Conservation (phyloP, 1,140 invertebrate species). For the Dendrolimus kikuchii region DNA sequence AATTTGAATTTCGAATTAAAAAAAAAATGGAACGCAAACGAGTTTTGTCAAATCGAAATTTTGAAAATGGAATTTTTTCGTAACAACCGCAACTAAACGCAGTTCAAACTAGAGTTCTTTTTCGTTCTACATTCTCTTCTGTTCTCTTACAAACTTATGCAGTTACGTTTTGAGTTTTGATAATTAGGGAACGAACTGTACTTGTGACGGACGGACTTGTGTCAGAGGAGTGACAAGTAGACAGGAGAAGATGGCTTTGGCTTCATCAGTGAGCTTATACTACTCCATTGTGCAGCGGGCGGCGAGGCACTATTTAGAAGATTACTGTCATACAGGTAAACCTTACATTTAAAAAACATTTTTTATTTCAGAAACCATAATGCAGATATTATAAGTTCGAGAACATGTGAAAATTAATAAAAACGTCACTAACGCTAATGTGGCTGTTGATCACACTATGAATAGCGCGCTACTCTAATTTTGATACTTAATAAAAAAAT, state of each 20-base stretch:
- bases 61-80: conserved; percentile 16
- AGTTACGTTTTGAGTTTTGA: conserved; percentile 52
- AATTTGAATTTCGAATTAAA: no score
- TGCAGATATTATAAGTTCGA: no score
- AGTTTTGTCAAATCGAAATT: background rate
- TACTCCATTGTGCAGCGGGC: conserved; percentile 71
- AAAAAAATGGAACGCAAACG: no score
- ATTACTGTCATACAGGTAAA: conserved; percentile 71
- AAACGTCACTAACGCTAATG: no score
- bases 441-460: no score
- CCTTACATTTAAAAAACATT: conserved; percentile 8
- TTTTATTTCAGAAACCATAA: background rate
- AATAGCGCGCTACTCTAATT: no score
- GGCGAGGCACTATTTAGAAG: conserved; percentile 68
- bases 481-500: no score
- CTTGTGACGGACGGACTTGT: conserved; percentile 34
- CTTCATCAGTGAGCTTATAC: conserved; percentile 71
- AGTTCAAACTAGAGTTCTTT: conserved; percentile 62
- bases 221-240: conserved; percentile 25
- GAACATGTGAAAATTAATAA: no score
- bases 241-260: conserved; percentile 65
- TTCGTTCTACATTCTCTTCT: conserved; percentile 30
- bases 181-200: conserved; percentile 47
- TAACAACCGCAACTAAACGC: conserved; percentile 56
- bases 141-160: conserved; percentile 40